A percentile compares a stretch with the other conserved stretches of the same genome.
These are phyloP conservation scores for Siphlonurus alternatus DNA, from an alignment of 2,888 invertebrate genomes.

Conservation along the genomic window DNA sequence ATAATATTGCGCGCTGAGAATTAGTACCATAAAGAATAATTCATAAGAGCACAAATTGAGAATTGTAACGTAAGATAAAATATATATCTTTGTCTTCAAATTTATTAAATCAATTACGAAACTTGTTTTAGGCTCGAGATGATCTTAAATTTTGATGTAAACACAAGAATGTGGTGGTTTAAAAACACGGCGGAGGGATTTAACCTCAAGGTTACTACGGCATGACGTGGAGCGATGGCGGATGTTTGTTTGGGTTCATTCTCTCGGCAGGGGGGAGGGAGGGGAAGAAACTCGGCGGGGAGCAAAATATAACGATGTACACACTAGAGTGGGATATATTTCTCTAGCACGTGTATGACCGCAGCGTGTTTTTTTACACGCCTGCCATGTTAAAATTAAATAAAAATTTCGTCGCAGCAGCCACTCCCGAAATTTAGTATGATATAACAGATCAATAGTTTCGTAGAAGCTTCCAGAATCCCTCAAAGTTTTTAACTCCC, in stretches of 20 bases:
- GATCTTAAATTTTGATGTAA: not conserved
- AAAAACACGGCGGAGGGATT: slow-evolving; percentile 7
- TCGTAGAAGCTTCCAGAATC: no score
- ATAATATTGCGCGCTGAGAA: not conserved
- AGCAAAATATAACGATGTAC: not conserved
- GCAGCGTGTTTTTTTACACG: no score
- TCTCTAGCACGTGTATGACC: not conserved
- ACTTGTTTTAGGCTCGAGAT: no score
- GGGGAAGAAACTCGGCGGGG: not conserved
- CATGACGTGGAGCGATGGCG: slow-evolving; percentile 1
- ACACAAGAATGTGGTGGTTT: slow-evolving; percentile 8
- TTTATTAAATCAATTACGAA: no score
- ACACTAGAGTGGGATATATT: not conserved
- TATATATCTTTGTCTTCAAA: no score
- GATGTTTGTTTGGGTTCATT: slow-evolving; percentile 4
- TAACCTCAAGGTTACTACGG: slow-evolving; percentile 9
- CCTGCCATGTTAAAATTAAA: no score
- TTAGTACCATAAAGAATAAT: not conserved
- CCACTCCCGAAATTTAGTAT: no score
- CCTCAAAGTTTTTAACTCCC: no score
- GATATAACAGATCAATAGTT: no score
- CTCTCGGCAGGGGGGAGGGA: not conserved
- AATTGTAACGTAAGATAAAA: no score
- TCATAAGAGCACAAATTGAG: no score
- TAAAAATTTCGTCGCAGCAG: no score